Base-by-base conservation (phyloP, 2,797 vertebrate genomes). In the Sphenopsis melanotis region DNA sequence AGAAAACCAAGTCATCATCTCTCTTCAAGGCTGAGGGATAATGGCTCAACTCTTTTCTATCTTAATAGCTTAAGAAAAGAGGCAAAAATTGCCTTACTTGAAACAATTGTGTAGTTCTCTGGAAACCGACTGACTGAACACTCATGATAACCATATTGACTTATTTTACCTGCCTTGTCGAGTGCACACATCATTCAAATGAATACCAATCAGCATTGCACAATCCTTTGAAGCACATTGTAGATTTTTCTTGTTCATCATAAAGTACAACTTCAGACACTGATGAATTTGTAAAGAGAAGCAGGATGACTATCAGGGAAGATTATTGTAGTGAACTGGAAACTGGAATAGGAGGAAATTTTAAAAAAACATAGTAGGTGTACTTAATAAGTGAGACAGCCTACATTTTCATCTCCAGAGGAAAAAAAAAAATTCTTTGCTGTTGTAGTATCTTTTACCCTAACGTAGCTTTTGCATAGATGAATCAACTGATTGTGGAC, bases 121-220 rank as follows among this genome's bases (percentile, higher is more conserved):
- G 47, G 88, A 76, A 66, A 78, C 26, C 30, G 11, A 56, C 53
- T 84, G 78, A 83, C 71, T 79, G 65, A 95, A 81, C 34, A 72
- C 60, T 88, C 77, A 32, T 5, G 34, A 53, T 94, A 92, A 91
- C 46, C 21, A 49, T 83, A 89, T 55, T 71, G 82, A 91, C 91
- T 95, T 91, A 59, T 7, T 75, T 95, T 84, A 65, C 61, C 53
- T 22, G 57, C 72, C 72, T 93, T 90, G 56, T 65, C 53, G 70
- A 97, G 75, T 69, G 82, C 80, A 89, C 66, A 55, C 32, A 50
- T 93, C 80, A 82, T 83, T 93, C 95, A 93, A 93, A 90, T 21
- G 22, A 83, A 82, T 92, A 60, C 70, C 80, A 72, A 83, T 78
- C 87, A 91, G 74, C 75, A 74, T 32, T 68, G 61, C 23, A 42